Percentiles rank a stretch among this genome's conserved stretches.
Evolutionary conservation across 2,888 invertebrate species (phyloP).

Genomic region (Drosophila vallismaia): DNA sequence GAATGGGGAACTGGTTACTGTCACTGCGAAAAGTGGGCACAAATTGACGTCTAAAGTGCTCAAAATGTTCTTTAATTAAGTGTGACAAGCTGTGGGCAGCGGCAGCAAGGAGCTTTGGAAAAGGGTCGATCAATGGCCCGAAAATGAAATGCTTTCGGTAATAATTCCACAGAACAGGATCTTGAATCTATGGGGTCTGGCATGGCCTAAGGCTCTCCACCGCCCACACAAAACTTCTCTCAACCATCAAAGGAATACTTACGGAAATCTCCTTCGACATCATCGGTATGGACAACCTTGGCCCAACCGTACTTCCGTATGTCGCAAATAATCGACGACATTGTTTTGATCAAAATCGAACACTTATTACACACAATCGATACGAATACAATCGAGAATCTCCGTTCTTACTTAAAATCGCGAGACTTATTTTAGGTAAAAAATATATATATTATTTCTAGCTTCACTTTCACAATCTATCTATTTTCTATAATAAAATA

Average conservation of each 20-base stretch:
- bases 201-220: too few species aligned
- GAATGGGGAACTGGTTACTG: background rate
- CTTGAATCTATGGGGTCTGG: too few species aligned
- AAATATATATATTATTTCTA: too few species aligned
- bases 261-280: background rate
- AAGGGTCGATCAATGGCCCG: conserved; percentile 1
- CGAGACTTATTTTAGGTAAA: too few species aligned
- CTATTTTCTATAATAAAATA: too few species aligned
- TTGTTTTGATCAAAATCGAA: background rate
- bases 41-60: conserved; percentile 80
- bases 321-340: background rate
- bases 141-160: background rate
- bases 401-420: too few species aligned
- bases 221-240: too few species aligned
- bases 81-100: conserved; percentile 76
- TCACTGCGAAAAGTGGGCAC: conserved; percentile 68
- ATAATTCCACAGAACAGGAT: background rate
- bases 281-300: background rate
- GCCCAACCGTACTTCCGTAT: too few species aligned
- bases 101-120: background rate
- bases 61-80: conserved; percentile 79
- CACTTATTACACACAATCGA: too few species aligned
- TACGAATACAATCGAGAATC: too few species aligned
- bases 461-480: too few species aligned
- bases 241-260: background rate